A percentile compares a stretch with the other conserved stretches of the same genome.
These are phyloP conservation scores for Neosilurus mollespiculum DNA, from an alignment of 2,797 vertebrate species.

Conservation along the genomic window DNA sequence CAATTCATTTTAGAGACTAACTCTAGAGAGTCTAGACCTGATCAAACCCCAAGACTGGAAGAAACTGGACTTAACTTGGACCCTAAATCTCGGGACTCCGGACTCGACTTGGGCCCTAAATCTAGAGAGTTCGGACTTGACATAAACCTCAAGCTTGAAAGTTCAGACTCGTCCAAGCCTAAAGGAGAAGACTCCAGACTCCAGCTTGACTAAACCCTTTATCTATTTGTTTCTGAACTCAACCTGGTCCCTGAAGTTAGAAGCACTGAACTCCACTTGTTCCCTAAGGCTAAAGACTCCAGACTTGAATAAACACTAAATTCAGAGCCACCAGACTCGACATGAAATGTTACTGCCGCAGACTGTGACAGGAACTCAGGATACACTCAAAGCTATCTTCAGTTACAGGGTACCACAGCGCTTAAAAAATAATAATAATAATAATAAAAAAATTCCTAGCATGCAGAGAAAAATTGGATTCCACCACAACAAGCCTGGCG, in stretches of 20 bases:
- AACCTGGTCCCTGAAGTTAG: not conserved
- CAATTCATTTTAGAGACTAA: not conserved
- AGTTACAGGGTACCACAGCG: not conserved
- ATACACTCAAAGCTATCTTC: not conserved
- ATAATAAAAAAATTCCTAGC: not conserved
- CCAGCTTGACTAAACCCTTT: too few species aligned
- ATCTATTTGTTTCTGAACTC: not conserved
- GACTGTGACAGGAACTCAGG: not conserved
- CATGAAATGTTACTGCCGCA: not conserved
- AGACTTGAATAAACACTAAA: too few species aligned
- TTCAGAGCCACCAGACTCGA: too few species aligned
- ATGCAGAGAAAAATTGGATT: not conserved
- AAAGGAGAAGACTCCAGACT: too few species aligned
- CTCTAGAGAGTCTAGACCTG: not conserved
- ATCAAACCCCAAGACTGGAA: too few species aligned
- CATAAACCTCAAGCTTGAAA: not conserved
- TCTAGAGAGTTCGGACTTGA: not conserved
- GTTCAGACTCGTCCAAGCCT: not conserved
- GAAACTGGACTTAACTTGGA: not conserved
- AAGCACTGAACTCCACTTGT: not conserved
- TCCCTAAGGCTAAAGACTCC: too few species aligned
- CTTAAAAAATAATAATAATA: too few species aligned
- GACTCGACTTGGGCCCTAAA: not conserved
- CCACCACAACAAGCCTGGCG: not conserved
- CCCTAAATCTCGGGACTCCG: not conserved